Conservation (phyloP, 1,140 invertebrate genomes). For the Metopolophium dirhodum region DNA sequence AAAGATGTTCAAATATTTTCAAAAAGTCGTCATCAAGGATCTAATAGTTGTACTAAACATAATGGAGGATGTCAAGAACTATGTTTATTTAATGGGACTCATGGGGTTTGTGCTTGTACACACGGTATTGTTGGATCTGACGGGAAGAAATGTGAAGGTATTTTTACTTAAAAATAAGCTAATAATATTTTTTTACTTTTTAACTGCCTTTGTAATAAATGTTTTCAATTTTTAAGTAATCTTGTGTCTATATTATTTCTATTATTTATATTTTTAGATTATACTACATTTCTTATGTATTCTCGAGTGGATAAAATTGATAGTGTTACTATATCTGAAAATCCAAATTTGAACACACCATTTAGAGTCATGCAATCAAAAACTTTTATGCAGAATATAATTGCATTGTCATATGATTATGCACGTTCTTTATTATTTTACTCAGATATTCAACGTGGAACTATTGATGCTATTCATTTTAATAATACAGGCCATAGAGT, state of each 20-base stretch:
- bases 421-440: slow-evolving; percentile 76
- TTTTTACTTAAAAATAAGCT: not conserved
- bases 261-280: slow-evolving; percentile 66
- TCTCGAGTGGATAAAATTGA: slow-evolving; percentile 77
- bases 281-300: slow-evolving; percentile 79
- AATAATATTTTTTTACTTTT: not conserved
- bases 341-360: slow-evolving; percentile 76
- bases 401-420: slow-evolving; percentile 84
- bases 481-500: slow-evolving; percentile 77
- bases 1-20: slow-evolving; percentile 74
- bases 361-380: slow-evolving; percentile 76
- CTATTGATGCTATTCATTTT: slow-evolving; percentile 83
- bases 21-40: slow-evolving; percentile 67
- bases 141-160: slow-evolving; percentile 70
- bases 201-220: not conserved
- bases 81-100: slow-evolving; percentile 77
- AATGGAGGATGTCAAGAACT: slow-evolving; percentile 83
- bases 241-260: not conserved
- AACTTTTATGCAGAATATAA: slow-evolving; percentile 80
- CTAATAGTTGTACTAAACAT: slow-evolving; percentile 72
- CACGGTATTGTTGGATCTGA: slow-evolving; percentile 74
- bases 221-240: not conserved
- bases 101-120: slow-evolving; percentile 75
- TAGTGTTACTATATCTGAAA: slow-evolving; percentile 76
- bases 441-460: slow-evolving; percentile 84